Evolutionary conservation across 92 coral and sea anemone genomes (phyloP).

Genomic region (Montipora capitata): DNA sequence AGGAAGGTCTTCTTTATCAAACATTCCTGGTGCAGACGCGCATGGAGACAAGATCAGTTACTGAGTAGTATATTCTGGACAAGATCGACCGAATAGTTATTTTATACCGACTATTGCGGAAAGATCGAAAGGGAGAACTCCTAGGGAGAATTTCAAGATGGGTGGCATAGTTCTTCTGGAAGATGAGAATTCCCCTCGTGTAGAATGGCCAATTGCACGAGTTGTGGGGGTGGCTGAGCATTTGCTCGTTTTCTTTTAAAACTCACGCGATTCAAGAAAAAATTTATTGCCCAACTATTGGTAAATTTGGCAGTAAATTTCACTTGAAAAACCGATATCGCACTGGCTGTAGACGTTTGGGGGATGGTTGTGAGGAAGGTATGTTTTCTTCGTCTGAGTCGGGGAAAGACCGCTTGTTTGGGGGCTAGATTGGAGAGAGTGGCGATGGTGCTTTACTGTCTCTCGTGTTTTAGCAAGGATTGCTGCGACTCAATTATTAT

Average conservation of each 20-base stretch:
- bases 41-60: conserved; percentile 43
- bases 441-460: no score
- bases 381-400: no score
- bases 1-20: conserved; percentile 53
- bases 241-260: no score
- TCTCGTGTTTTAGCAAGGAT: no score
- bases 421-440: no score
- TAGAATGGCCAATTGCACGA: conserved; percentile 58
- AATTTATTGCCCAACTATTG: neutral
- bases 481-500: no score
- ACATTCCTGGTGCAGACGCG: conserved; percentile 56
- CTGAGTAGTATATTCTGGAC: conserved; percentile 49
- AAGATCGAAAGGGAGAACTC: conserved; percentile 23
- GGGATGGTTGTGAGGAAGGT: no score
- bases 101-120: conserved; percentile 34
- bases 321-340: no score
- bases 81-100: conserved; percentile 36
- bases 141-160: conserved; percentile 20
- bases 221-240: conserved; percentile 37
- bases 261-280: conserved; percentile 55
- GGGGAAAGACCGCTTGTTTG: no score
- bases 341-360: no score
- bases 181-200: conserved; percentile 58
- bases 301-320: no score
- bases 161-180: conserved; percentile 61